Evolutionary conservation across 2,888 invertebrate genomes (phyloP).

Genomic region (Allophyes oxyacanthae): DNA sequence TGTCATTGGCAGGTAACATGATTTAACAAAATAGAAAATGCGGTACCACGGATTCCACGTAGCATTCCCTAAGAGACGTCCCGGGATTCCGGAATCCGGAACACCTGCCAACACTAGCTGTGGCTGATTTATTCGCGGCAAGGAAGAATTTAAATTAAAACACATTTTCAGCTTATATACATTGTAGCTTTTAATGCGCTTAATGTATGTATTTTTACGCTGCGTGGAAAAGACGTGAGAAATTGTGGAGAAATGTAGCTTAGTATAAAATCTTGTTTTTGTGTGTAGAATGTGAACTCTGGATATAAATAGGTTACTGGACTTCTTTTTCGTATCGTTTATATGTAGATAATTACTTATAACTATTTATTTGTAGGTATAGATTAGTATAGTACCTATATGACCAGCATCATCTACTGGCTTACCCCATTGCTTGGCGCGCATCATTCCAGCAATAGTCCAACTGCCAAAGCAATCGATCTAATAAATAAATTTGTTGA

Average conservation of each 20-base stretch:
- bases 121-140: constrained; percentile 63
- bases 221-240: background rate
- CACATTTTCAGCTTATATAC: constrained; percentile 40
- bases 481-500: too few species aligned
- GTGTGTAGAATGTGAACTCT: background rate
- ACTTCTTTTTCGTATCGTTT: too few species aligned
- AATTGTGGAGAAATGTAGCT: background rate
- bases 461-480: too few species aligned
- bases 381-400: too few species aligned
- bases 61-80: constrained; percentile 37
- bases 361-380: too few species aligned
- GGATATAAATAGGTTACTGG: too few species aligned
- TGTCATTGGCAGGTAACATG: constrained; percentile 15
- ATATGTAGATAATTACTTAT: too few species aligned
- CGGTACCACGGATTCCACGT: constrained; percentile 13
- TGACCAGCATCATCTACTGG: too few species aligned
- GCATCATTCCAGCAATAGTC: too few species aligned
- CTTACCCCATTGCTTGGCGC: too few species aligned
- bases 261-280: background rate
- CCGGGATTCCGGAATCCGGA: constrained; percentile 37
- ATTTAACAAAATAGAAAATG: constrained; percentile 25
- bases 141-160: constrained; percentile 68
- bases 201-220: background rate
- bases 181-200: constrained; percentile 23
- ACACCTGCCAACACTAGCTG: constrained; percentile 52